Evolutionary conservation across 2,888 invertebrate genomes (phyloP), one percentile per base, ranked within the genome.

Genomic region (Trissolcus japonicus): DNA sequence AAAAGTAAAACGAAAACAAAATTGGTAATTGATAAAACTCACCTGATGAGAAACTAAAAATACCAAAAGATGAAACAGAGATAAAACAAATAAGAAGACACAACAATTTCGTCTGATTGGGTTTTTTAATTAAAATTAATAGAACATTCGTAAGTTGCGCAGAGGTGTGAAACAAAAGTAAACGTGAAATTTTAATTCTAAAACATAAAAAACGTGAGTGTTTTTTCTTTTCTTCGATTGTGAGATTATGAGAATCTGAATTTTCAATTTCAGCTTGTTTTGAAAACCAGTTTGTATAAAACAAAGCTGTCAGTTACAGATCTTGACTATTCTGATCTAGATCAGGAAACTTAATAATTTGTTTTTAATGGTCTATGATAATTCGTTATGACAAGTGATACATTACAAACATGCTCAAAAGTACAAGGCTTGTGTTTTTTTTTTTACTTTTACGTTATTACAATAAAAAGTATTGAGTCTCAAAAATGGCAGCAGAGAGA

Each of bases 321-420:
- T 17, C 65, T 65, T 60, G 14, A 69, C 69, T 61, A 60, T 75
- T 68, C 62, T 75, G 57, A 67, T 59, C 2, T 11, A 6, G 3
- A 41, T 54, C 40, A 41, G 56, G 50, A 61, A 17, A 21, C 56
- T 17, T 19, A 54, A 17, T 41, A 67, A 6, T 14, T 61, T 57
- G 40, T 62, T 46, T 65, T 48, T 50, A 14, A 66, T 76, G 65
- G 55, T 60, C 55, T 48, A 72, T 67, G 67, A 14, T 40, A 66
- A 48, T 35, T 40, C 63, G 21, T 48, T 35, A 57, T 71, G 62
- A 61, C 55, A 35, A 59, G n/a, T 71, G 69, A 65, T 68, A 69
- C 50, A 63, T 63, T 72, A 67, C 57, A 72, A 76, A 76, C 71
- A 72, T 76, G 76, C 66, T 72, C 16, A 14, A 76, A 66, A 60